A percentile compares a stretch with the other conserved stretches of the same genome.
phyloP scores from a whole-genome alignment of 2,113 vertebrate species.

The Microcebus griseorufus region DNA sequence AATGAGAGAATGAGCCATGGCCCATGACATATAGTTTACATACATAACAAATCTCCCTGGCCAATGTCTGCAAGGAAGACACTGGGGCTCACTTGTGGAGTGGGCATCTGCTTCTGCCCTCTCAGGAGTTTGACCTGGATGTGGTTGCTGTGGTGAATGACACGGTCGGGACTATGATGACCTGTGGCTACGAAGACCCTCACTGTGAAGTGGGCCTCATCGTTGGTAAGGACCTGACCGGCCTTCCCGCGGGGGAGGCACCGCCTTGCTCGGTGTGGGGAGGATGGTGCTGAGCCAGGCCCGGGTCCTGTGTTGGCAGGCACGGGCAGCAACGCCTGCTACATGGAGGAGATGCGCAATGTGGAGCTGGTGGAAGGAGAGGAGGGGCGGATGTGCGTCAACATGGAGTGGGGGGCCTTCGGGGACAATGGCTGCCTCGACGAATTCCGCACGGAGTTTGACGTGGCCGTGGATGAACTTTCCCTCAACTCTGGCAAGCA shows the following conservation, averaged over 20 bases:
- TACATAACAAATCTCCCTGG: neutral
- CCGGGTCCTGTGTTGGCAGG: constrained; percentile 81
- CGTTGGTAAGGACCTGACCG: constrained; percentile 87
- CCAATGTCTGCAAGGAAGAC: neutral
- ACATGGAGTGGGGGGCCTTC: constrained; percentile 98
- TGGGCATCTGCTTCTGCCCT: neutral
- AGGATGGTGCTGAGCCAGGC: rapidly evolving
- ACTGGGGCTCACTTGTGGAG: neutral
- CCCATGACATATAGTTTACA: neutral
- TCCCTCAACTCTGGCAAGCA: constrained; percentile 93
- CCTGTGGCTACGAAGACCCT: constrained; percentile 95
- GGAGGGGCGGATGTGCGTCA: constrained; percentile 95
- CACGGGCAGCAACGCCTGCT: constrained; percentile 96
- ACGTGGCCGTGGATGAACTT: constrained; percentile 89
- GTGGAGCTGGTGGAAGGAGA: constrained; percentile 94
- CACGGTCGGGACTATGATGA: constrained; percentile 99
- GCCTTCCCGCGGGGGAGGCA: rapidly evolving
- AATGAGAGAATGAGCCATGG: neutral
- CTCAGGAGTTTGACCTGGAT: constrained; percentile 95
- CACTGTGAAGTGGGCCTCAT: constrained; percentile 97
- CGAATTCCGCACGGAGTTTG: constrained; percentile 91
- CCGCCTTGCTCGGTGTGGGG: rapidly evolving
- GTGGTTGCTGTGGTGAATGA: constrained; percentile 97
- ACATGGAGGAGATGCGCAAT: constrained; percentile 98
- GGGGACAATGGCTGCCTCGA: constrained; percentile 94